Base-by-base conservation (phyloP, 2,888 invertebrate species). In the Gastracanthus pulcherrimus region DNA sequence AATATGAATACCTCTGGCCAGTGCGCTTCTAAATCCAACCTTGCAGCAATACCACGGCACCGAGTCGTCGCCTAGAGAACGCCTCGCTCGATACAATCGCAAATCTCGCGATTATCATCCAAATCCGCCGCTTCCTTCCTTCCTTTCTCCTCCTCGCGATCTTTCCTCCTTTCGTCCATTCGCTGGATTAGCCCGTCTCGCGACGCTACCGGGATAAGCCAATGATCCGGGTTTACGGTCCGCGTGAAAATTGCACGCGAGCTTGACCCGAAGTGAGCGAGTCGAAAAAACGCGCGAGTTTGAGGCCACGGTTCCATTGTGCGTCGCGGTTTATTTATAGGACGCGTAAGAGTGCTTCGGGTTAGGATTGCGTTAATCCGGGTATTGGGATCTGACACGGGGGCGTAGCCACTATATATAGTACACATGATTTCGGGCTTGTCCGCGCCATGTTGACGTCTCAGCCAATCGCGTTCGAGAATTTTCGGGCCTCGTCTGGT, bases 211-310 rank as follows among this genome's bases (percentile, higher is more conserved):
- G 51, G 66, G 55, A 41, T 79, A 79, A 79, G 78, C 79, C 34
- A n/a, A 34, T 74, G 67, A 79, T 79, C 79, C 67, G 45, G 67
- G 16, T 74, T 79, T 79, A 79, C 36, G 79, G 34, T 13, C 41
- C 58, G 66, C 67, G 67, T 45, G 79, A 48, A 79, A 74, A 79
- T 79, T 67, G 79, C 66, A 34, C 66, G 26, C 23, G 41, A 7
- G 13, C 29, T 29, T 16, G 26, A 23, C 26, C 45, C 31, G 26
- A 26, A 11, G 11, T 9, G 29, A 60, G n/a, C 34, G n/a, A 6
- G 6, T 29, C n/a, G 62, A n/a, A 9, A 31, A n/a, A 19, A n/a
- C 19, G 31, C n/a, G 16, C 62, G 31, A 34, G 19, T 62, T 51
- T 23, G 11, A 51, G 51, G 62, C 19, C 7, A n/a, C 29, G 7